Base-by-base conservation (phyloP, 1,140 invertebrate genomes). In the Glomeris maerens region DNA sequence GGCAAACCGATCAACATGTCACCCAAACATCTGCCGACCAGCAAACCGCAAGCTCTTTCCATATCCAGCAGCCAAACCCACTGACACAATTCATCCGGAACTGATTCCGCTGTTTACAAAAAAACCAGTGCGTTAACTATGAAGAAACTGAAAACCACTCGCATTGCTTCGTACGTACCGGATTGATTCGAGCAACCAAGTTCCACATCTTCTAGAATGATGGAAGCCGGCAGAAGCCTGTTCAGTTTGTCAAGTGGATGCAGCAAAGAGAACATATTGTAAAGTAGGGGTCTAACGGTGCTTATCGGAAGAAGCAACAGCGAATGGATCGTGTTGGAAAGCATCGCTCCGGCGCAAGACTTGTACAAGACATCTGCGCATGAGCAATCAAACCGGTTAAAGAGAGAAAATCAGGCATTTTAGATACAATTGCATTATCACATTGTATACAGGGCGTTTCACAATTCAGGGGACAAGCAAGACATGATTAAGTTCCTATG, bases 41-140 rank as follows among this genome's bases (percentile, higher is more conserved):
- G 61, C 27, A 78, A 61, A 27, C 74, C 69, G 60, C 74, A 77
- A 0, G 73, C 69, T 55, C 75, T 61, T 59, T 79, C 75, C 55
- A 78, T 59, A 62, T 79, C 78, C 17, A 79, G 59, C 51, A 78
- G 62, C 78, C 78, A 80, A 2, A 72, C 59, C 75, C 76, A 78
- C n/a, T n/a, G n/a, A n/a, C n/a, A n/a, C n/a, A n/a, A n/a, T n/a
- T n/a, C n/a, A 5, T 45, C 29, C 27, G n/a, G 45, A 25, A 52
- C 47, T 28, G 5, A 27, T 23, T 54, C 27, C 26, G 25, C n/a
- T n/a, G n/a, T n/a, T n/a, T n/a, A n/a, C n/a, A n/a, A n/a, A n/a
- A n/a, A n/a, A n/a, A n/a, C n/a, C n/a, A n/a, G n/a, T n/a, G n/a
- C n/a, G n/a, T n/a, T n/a, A n/a, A n/a, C n/a, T n/a, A n/a, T n/a